Conservation (phyloP, 2,888 invertebrate species). For the Xylophagus ater region DNA sequence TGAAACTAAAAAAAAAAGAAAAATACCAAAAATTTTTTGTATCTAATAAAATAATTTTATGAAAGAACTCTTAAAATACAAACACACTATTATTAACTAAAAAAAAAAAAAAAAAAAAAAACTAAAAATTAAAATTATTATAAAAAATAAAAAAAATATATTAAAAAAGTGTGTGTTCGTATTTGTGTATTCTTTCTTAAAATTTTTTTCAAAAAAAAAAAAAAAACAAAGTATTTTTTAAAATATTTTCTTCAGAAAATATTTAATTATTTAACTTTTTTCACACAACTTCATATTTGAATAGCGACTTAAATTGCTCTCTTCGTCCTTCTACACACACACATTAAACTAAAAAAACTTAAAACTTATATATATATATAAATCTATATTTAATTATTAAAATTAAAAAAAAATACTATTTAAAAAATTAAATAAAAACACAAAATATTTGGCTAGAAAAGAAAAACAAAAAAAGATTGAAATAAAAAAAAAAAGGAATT, state of each 20-base stretch:
- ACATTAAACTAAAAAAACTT: not conserved
- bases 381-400: not conserved
- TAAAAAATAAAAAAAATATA: not conserved
- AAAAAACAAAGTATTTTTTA: not conserved
- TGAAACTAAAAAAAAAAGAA: conserved; percentile 18
- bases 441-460: not conserved
- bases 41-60: conserved; percentile 7
- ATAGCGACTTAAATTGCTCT: too few relatives aligned
- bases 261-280: too few relatives aligned
- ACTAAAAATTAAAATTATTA: conserved; percentile 2
- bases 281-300: too few relatives aligned
- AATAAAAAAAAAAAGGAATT: not conserved
- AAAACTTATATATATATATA: not conserved
- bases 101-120: not conserved
- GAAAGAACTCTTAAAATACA: conserved; percentile 7
- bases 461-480: too few relatives aligned
- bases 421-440: not conserved
- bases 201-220: not conserved
- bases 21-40: not conserved
- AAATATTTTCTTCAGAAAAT: not conserved
- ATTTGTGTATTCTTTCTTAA: too few relatives aligned
- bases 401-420: not conserved
- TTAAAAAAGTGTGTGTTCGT: not conserved
- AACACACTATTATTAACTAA: conserved; percentile 5
- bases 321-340: too few relatives aligned